Conservation (phyloP, 92 coral and sea anemone genomes). For the Heliopora coerulea region DNA sequence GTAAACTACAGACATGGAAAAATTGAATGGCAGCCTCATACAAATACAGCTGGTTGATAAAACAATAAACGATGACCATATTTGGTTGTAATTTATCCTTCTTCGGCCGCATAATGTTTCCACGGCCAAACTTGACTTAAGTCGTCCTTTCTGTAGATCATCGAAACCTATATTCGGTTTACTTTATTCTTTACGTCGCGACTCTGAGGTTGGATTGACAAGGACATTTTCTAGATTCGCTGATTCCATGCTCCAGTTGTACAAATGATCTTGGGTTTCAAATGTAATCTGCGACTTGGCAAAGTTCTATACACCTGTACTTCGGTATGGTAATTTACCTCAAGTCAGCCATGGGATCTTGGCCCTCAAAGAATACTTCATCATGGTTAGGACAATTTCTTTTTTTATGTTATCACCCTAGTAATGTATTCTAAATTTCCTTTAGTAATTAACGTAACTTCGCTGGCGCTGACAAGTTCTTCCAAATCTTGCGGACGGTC, state of each 20-base stretch:
- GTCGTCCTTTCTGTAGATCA: slow-evolving; percentile 29
- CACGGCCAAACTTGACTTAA: slow-evolving; percentile 42
- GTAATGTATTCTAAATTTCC: not conserved
- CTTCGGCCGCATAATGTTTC: slow-evolving; percentile 36
- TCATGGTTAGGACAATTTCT: slow-evolving; percentile 37
- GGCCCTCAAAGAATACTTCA: slow-evolving; percentile 49
- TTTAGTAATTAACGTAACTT: not conserved
- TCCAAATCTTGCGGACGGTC: not conserved
- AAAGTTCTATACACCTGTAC: slow-evolving; percentile 40
- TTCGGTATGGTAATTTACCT: slow-evolving; percentile 50
- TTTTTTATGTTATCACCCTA: slow-evolving; percentile 26
- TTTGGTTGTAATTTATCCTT: slow-evolving; percentile 35
- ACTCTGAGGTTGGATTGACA: slow-evolving; percentile 1
- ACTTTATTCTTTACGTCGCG: slow-evolving; percentile 8
- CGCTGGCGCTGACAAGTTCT: not conserved
- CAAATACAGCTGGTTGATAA: slow-evolving; percentile 46
- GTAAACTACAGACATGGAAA: slow-evolving; percentile 37
- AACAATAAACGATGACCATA: slow-evolving; percentile 40
- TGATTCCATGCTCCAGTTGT: slow-evolving; percentile 19
- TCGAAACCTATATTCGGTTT: not conserved
- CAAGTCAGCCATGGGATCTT: slow-evolving; percentile 49
- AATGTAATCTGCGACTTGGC: slow-evolving; percentile 23
- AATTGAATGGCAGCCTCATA: slow-evolving; percentile 41
- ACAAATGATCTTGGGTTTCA: slow-evolving; percentile 34
- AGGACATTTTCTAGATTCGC: not conserved